Base-by-base conservation (phyloP, 2,888 invertebrate species). In the Adelognathus sp. region DNA sequence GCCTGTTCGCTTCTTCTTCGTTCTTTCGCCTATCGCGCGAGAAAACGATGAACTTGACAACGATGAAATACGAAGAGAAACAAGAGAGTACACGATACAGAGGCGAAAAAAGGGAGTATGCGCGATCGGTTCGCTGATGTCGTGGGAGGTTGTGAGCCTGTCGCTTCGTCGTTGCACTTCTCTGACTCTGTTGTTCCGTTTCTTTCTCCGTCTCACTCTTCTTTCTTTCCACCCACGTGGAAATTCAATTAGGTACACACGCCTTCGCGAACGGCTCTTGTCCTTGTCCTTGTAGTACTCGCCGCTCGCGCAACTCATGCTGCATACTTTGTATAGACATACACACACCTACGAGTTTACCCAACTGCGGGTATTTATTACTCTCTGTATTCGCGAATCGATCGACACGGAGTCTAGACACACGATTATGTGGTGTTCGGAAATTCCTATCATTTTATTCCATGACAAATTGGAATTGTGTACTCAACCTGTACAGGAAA, bases 231-330 rank as follows among this genome's bases (percentile, higher is more conserved):
- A 76, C 78, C 80, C 80, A 83, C 81, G 75, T 80, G 81, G 81
- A 83, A 82, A 82, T 79, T 82, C 79, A 82, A 82, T 82, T 79
- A 82, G 81, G 78, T 79, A 73, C 75, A 73, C 70, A 70, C n/a
- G n/a, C n/a, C 70, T 75, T 81, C 60, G 64, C 66, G 70, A 67
- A 73, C 60, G n/a, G n/a, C 76, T 66, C 78, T 74, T 74, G 79
- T 76, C 76, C 79, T 81, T 80, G 76, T 73, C 79, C 76, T 79
- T 61, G 76, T 79, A 60, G 70, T 66, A 70, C 60, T 60, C 75
- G 74, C 50, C 31, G 60, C 75, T 77, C 63, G 75, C 60, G 64
- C 69, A 46, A 31, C 70, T 72, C 61, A 54, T 66, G 66, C 61
- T 60, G 60, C 70, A 29, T 29, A 39, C 67, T 29, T 21, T 9